A percentile compares a stretch with the other conserved stretches of the same genome.
These are phyloP conservation scores for Drymonia ruficornis DNA, from an alignment of 2,888 invertebrate species.

Conservation along the genomic window DNA sequence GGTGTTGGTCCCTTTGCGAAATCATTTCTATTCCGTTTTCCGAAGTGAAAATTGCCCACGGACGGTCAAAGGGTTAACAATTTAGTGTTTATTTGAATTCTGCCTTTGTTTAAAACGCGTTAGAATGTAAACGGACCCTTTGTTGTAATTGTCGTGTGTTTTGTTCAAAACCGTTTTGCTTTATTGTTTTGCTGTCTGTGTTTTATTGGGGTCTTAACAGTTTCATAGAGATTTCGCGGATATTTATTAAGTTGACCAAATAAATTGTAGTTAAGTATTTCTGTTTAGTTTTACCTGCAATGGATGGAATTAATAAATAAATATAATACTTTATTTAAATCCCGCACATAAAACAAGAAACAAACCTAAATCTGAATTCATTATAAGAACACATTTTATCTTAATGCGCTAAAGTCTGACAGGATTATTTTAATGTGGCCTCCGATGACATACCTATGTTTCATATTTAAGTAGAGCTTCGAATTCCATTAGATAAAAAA, in stretches of 20 bases:
- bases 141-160: slow-evolving; percentile 76
- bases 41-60: slow-evolving; percentile 80
- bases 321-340: background rate
- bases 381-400: slow-evolving; percentile 45
- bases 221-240: slow-evolving; percentile 15
- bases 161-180: slow-evolving; percentile 42
- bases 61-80: slow-evolving; percentile 83
- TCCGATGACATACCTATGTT: slow-evolving; percentile 22
- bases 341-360: slow-evolving; percentile 10
- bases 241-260: background rate
- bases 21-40: slow-evolving; percentile 81
- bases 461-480: slow-evolving; percentile 31
- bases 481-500: slow-evolving; percentile 39
- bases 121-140: slow-evolving; percentile 80
- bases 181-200: slow-evolving; percentile 45
- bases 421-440: slow-evolving; percentile 52
- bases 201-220: slow-evolving; percentile 12
- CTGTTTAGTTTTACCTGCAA: no score
- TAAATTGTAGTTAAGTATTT: no score
- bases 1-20: slow-evolving; percentile 68
- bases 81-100: slow-evolving; percentile 83
- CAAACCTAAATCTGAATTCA: slow-evolving; percentile 18
- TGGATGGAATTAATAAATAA: no score
- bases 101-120: slow-evolving; percentile 83
- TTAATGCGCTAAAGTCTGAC: slow-evolving; percentile 48